Conservation (phyloP, 2,797 vertebrate species). For the Lithobates sylvaticus region DNA sequence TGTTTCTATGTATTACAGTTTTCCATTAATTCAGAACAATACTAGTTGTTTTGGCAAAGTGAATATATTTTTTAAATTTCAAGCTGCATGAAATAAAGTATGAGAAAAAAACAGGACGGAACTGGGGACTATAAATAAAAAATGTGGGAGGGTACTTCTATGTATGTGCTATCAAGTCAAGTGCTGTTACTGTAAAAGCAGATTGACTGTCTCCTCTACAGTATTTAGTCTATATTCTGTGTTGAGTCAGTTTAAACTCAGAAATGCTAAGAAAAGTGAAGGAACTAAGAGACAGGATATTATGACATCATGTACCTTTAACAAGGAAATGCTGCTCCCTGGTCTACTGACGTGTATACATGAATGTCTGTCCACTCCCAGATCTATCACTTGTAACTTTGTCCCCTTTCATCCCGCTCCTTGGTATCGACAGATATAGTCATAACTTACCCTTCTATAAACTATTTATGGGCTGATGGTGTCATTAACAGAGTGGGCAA, state of each 20-base stretch:
- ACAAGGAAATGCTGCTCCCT: conserved; percentile 39
- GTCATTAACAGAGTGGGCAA: too few relatives aligned
- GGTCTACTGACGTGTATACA: neutral
- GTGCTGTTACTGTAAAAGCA: conserved; percentile 5
- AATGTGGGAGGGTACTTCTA: neutral
- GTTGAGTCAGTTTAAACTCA: neutral
- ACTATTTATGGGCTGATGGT: too few relatives aligned
- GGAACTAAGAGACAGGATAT: conserved; percentile 15
- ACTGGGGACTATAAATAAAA: too few relatives aligned
- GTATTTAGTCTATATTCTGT: neutral
- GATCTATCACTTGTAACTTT: neutral
- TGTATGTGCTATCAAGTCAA: neutral
- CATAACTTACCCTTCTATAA: too few relatives aligned
- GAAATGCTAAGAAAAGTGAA: conserved; percentile 17
- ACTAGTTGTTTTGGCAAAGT: too few relatives aligned
- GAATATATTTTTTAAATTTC: too few relatives aligned
- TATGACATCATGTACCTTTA: conserved; percentile 39
- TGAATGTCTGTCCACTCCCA: neutral
- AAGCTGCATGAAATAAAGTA: too few relatives aligned
- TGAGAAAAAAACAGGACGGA: too few relatives aligned
- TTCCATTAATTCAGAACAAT: too few relatives aligned
- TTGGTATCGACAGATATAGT: neutral
- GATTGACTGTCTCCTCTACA: neutral
- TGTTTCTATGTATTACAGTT: too few relatives aligned
- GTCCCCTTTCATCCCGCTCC: neutral